phyloP scores from a whole-genome alignment of 1,140 invertebrate species.

The Coelopa frigida region DNA sequence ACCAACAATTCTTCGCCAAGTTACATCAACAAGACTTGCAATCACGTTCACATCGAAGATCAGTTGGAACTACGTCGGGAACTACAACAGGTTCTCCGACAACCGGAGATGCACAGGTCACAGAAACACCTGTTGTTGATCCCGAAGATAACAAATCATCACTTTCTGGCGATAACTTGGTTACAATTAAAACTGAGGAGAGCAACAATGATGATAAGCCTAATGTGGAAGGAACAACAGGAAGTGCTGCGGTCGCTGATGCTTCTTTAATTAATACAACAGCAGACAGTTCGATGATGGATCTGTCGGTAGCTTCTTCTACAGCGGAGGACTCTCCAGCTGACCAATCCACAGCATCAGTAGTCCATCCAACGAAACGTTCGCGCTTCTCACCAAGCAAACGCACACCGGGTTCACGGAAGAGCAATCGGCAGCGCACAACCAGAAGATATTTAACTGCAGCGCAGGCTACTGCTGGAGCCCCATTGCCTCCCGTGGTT shows the following conservation, averaged over 20 bases:
- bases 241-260: not conserved
- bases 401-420: conserved; percentile 26
- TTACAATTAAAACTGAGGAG: no score
- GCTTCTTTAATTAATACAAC: conserved; percentile 5
- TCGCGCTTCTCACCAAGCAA: conserved; percentile 24
- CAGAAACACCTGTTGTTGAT: no score
- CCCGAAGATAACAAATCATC: no score
- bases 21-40: conserved; percentile 39
- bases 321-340: not conserved
- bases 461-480: conserved; percentile 9
- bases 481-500: not conserved
- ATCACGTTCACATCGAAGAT: conserved; percentile 23
- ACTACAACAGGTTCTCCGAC: no score
- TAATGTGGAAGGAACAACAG: not conserved
- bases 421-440: conserved; percentile 37
- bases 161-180: no score
- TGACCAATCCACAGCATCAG: not conserved
- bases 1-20: conserved; percentile 43
- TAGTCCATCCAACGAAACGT: conserved; percentile 12
- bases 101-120: no score
- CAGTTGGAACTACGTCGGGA: no score
- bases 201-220: no score
- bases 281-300: conserved; percentile 1
- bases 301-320: not conserved
- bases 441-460: conserved; percentile 23